A percentile compares a stretch with the other conserved stretches of the same genome.
These are phyloP conservation scores for Empis livida DNA, from an alignment of 2,888 invertebrate genomes.

Conservation along the genomic window DNA sequence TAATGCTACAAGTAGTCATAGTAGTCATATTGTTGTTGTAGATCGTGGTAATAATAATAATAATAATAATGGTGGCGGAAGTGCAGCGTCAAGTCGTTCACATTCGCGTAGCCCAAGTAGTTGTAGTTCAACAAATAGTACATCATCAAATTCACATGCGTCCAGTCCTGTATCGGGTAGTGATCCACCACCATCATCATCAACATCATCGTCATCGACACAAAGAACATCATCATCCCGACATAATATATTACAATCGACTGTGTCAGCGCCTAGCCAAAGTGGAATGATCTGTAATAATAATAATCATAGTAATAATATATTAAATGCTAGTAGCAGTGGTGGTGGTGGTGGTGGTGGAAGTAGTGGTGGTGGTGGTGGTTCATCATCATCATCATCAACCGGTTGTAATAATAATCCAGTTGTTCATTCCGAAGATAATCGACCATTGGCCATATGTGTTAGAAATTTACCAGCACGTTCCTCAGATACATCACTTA, in stretches of 20 bases:
- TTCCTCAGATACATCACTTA: conserved; percentile 85
- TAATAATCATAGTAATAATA: neutral
- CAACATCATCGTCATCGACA: conserved; percentile 25
- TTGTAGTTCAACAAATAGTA: conserved; percentile 36
- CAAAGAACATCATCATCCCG: conserved; percentile 9
- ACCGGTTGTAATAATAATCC: conserved; percentile 29
- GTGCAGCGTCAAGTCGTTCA: conserved; percentile 42
- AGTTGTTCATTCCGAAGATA: conserved; percentile 38
- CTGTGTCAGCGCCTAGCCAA: conserved; percentile 32
- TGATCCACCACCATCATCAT: conserved; percentile 19
- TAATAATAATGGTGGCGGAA: conserved; percentile 24
- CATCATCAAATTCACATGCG: conserved; percentile 33
- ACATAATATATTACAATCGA: conserved; percentile 34
- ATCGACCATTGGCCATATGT: conserved; percentile 77
- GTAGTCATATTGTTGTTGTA: conserved; percentile 15
- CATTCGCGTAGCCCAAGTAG: conserved; percentile 40
- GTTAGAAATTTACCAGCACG: conserved; percentile 81
- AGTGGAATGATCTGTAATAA: conserved; percentile 5
- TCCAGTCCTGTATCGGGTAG: conserved; percentile 34
- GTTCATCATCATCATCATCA: conserved; percentile 21
- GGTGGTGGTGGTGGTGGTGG: neutral
- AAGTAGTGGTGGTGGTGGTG: conserved; percentile 25
- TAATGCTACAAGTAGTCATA: conserved; percentile 22
- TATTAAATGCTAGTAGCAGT: neutral
- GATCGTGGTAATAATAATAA: conserved; percentile 17